These are phyloP conservation scores for Aphrophora alni DNA, from an alignment of 2,888 invertebrate genomes.

Conservation along the genomic window DNA sequence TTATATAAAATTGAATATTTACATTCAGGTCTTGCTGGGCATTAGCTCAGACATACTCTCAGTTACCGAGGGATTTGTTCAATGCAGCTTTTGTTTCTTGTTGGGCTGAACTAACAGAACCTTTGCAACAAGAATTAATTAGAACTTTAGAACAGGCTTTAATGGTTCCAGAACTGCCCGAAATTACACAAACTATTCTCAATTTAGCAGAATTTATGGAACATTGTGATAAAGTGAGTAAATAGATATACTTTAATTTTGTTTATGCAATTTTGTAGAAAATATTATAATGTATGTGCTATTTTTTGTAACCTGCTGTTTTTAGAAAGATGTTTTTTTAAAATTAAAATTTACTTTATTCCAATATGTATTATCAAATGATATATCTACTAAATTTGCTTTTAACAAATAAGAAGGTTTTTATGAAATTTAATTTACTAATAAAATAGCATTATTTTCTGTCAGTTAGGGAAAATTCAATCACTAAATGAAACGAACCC, in stretches of 20 bases:
- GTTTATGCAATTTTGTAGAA: not conserved
- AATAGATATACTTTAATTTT: not conserved
- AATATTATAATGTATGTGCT: not conserved
- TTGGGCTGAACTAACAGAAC: conserved; percentile 91
- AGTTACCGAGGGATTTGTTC: conserved; percentile 94
- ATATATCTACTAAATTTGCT: too few species aligned
- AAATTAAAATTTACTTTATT: too few species aligned
- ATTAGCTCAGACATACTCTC: conserved; percentile 92
- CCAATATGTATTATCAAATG: too few species aligned
- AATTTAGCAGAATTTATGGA: conserved; percentile 99
- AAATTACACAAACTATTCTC: conserved; percentile 94
- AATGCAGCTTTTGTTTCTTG: conserved; percentile 99
- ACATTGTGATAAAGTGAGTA: conserved; percentile 80
- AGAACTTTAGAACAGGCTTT: conserved; percentile 88
- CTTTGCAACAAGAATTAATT: conserved; percentile 84
- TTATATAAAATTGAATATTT: too few species aligned
- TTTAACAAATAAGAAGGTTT: too few species aligned
- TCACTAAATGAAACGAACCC: too few species aligned
- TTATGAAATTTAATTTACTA: too few species aligned
- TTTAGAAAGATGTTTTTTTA: too few species aligned
- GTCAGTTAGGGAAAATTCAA: too few species aligned
- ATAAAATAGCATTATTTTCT: too few species aligned
- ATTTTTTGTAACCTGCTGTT: too few species aligned
- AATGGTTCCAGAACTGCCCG: conserved; percentile 91
- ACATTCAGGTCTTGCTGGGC: conserved; percentile 81